Percentiles rank a stretch among this genome's conserved stretches.
These are phyloP conservation scores for Lanistes nyassanus DNA, from an alignment of 1,140 invertebrate genomes.

Conservation along the genomic window DNA sequence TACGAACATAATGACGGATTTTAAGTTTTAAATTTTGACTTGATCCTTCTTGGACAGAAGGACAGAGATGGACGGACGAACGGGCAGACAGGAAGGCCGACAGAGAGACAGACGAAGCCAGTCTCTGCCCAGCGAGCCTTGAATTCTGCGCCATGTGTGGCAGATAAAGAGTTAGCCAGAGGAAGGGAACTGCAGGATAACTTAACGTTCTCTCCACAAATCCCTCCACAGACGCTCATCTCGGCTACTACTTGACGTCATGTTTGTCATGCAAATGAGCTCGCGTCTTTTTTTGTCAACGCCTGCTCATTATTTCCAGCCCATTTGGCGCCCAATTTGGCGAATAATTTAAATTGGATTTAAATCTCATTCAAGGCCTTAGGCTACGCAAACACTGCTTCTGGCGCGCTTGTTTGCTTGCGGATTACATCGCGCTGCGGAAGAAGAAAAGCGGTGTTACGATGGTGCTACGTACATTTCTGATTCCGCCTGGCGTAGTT, in stretches of 20 bases:
- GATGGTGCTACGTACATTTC: constrained; percentile 3
- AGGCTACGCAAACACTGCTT: constrained; percentile 14
- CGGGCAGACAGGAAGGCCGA: background rate
- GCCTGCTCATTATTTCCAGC: constrained; percentile 24
- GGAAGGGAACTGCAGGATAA: background rate
- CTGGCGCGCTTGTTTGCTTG: constrained; percentile 11
- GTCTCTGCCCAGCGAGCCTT: background rate
- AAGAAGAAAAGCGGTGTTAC: constrained; percentile 1
- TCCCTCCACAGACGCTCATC: constrained; percentile 19
- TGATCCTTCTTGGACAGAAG: background rate
- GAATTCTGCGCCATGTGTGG: constrained; percentile 4
- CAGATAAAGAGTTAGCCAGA: background rate
- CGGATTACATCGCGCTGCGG: constrained; percentile 18
- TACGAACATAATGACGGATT: background rate
- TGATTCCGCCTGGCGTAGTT: constrained; percentile 1
- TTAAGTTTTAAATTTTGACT: background rate
- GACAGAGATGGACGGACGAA: no score
- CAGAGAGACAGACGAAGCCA: background rate
- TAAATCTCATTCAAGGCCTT: constrained; percentile 24
- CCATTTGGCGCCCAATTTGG: constrained; percentile 28
- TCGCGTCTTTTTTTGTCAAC: background rate
- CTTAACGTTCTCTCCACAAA: background rate
- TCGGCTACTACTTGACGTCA: constrained; percentile 24
- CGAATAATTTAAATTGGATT: constrained; percentile 31
- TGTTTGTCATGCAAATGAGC: constrained; percentile 29